Evolutionary conservation across 2,888 invertebrate genomes (phyloP), one percentile per base, ranked within the genome.

Genomic region (Lepidocyrtoides sp.): DNA sequence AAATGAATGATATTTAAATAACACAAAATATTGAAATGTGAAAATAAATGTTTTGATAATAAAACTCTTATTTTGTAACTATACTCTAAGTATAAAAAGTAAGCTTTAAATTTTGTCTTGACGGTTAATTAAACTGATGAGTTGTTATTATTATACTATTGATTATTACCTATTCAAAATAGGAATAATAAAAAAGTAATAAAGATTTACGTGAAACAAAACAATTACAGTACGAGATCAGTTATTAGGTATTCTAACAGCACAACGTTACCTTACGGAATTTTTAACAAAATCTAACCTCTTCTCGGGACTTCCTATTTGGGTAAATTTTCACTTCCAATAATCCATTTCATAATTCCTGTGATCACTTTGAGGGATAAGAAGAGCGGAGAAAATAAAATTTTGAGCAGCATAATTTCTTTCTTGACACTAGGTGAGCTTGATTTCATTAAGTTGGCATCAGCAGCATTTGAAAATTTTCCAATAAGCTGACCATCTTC

Each of bases 331-430:
- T 51, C 41, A 85, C 8, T 23, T 48, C 7, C 88, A 54, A 54
- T 26, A n/a, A 88, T 69, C 88, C 81, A 88, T 14, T 63, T 81
- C 0, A 88, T 5, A 1, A 72, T 36, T 29, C 81, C 81, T 1
- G 66, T 48, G 5, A 88, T 32, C 0, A 69, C 14, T 32, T n/a
- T 51, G 41, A 85, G 32, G 0, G 85, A 20, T 4, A 85, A 14
- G 7, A 12, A 23, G 10, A 85, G 4, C 5, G 85, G 85, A 0
- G 10, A 32, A 14, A 20, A 75, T 36, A 85, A 36, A 26, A 85
- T 36, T 5, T 75, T 20, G 32, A 3, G 26, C 10, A 77, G 23
- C 0, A n/a, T 10, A 17, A 17, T 57, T 51, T 7, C 29, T 48
- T 48, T 14, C 2, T 14, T 20, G n/a, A 23, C 2, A 20, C 4